Evolutionary conservation across 2,113 vertebrate species (phyloP).

Genomic region (Tragelaphus strepsiceros): DNA sequence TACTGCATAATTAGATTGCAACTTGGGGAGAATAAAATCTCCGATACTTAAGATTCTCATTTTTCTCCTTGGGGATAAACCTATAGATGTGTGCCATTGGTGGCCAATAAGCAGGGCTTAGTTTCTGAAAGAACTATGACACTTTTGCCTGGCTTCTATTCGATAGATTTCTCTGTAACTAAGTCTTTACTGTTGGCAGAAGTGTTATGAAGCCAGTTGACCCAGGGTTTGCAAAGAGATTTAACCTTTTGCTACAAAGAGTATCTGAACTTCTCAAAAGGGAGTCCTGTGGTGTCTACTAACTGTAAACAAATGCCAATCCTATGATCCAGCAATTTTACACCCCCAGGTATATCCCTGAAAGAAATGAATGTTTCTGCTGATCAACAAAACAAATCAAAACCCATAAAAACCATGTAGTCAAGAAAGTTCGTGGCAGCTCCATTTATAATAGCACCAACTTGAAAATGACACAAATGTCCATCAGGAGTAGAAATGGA

Average conservation of each 20-base stretch:
- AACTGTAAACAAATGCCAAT: background rate
- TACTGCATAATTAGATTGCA: conserved; percentile 43
- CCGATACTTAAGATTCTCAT: background rate
- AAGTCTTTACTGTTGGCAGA: background rate
- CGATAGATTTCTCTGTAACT: background rate
- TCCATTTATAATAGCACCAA: background rate
- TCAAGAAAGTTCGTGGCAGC: background rate
- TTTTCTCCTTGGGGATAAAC: conserved; percentile 8
- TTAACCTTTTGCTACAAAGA: background rate
- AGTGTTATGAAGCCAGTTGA: background rate
- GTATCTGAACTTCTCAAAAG: background rate
- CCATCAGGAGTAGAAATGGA: background rate
- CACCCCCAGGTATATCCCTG: background rate
- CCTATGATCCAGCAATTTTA: background rate
- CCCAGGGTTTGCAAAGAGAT: background rate
- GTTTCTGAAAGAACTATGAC: background rate
- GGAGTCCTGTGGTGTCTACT: background rate
- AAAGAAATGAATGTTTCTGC: background rate
- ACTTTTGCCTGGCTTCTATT: background rate
- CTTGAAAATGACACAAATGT: background rate
- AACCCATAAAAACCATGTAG: background rate
- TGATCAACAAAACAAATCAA: background rate
- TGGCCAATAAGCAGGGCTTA: background rate
- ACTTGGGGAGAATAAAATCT: conserved; percentile 5
- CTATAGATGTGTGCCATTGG: background rate